Percentiles rank a stretch among this genome's conserved stretches.
These are phyloP conservation scores for Meloe dianella DNA, from an alignment of 2,888 invertebrate species.

Conservation along the genomic window DNA sequence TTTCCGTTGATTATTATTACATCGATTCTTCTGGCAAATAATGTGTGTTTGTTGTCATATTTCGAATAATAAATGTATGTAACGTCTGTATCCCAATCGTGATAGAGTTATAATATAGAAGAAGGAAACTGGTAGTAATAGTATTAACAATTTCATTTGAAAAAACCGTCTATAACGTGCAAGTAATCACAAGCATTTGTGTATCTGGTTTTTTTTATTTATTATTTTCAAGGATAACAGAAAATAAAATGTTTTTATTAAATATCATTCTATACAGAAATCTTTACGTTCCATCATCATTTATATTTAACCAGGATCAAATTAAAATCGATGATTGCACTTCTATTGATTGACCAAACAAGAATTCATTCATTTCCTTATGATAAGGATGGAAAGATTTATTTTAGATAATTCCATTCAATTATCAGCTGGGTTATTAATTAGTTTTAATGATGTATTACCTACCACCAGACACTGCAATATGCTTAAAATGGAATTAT, in stretches of 20 bases:
- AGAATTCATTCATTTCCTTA: constrained; percentile 1
- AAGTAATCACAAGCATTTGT: neutral
- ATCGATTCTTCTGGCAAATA: constrained; percentile 1
- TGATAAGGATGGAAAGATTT: neutral
- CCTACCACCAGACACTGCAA: neutral
- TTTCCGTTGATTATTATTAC: neutral
- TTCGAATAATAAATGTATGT: neutral
- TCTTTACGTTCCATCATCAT: neutral
- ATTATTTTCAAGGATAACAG: neutral
- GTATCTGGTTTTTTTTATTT: neutral
- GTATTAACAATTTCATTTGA: neutral
- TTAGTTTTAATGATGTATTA: neutral
- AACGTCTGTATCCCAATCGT: neutral
- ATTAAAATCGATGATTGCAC: constrained; percentile 8
- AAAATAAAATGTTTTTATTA: constrained; percentile 3
- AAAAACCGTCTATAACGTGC: neutral
- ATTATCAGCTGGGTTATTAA: neutral
- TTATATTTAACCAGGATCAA: neutral
- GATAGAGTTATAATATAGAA: neutral
- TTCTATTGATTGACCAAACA: neutral
- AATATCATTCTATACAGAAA: neutral
- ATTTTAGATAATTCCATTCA: neutral
- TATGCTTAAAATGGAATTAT: neutral
- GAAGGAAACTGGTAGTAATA: neutral
- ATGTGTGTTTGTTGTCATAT: constrained; percentile 2